Percentiles rank a stretch among this genome's conserved stretches.
Conservation (phyloP, 2,888 invertebrate genomes). For the Drosophila stalkeri region DNA sequence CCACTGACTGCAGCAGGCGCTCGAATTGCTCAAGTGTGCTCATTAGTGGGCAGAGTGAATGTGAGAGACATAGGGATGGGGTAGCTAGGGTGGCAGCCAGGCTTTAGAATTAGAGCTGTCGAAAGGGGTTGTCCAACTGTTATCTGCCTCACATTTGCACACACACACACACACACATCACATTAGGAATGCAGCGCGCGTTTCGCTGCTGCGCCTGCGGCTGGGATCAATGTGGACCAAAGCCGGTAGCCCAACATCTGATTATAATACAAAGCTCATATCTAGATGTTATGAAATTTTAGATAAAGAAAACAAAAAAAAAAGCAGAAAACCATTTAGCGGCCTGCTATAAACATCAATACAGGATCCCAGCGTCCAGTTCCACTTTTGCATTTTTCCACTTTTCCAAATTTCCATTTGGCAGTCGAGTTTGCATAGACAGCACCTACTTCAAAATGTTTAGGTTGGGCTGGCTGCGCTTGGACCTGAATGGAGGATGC, state of each 20-base stretch:
- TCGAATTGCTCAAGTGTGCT: conserved; percentile 67
- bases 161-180: conserved; percentile 9
- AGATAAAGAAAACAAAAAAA: conserved; percentile 20
- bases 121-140: conserved; percentile 43
- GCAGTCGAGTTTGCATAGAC: conserved; percentile 66
- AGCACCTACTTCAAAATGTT: conserved; percentile 75
- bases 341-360: conserved; percentile 4
- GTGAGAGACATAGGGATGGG: conserved; percentile 7
- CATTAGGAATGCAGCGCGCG: conserved; percentile 53
- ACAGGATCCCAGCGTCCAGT: conserved; percentile 55
- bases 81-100: conserved; percentile 19
- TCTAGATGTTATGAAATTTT: conserved; percentile 71
- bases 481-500: conserved; percentile 43
- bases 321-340: conserved; percentile 39
- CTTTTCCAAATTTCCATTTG: conserved; percentile 34
- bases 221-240: conserved; percentile 10
- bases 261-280: conserved; percentile 76
- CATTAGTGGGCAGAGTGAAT: conserved; percentile 55
- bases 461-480: conserved; percentile 41
- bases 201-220: conserved; percentile 25
- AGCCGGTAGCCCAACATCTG: conserved; percentile 20
- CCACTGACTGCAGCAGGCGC: conserved; percentile 48
- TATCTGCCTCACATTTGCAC: conserved; percentile 16
- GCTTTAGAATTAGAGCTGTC: conserved; percentile 8
- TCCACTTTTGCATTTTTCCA: conserved; percentile 23